Evolutionary conservation across 2,888 invertebrate species (phyloP), one percentile per base, ranked within the genome.

Genomic region (Dolichomitus sp.): DNA sequence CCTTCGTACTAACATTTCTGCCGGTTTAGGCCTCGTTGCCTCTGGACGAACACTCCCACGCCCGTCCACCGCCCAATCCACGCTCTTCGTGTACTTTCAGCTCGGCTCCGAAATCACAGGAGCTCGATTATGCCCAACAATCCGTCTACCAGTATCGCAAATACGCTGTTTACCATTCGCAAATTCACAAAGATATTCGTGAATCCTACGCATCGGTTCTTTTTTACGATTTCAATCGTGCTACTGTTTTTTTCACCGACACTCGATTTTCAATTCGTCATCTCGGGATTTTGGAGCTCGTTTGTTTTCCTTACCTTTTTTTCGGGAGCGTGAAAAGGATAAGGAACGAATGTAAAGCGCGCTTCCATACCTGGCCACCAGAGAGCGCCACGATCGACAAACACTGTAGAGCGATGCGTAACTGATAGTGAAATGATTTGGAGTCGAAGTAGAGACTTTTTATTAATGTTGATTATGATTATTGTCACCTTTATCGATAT

Each of bases 1-100:
- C 78, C 59, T 68, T 61, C 14, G 23, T 81, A 81, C 81, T 73
- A 81, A 68, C 81, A 14, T 73, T 81, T 81, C 81, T 30, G 42
- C 66, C 19, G 72, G 23, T 42, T 48, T 72, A 14, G 14, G 23
- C 17, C 80, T 65, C 45, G 30, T n/a, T 14, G 27, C 14, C 59
- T 33, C 42, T 42, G 63, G 63, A 63, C 63, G 11, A 40, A 50
- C 37, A 37, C 61, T 61, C 73, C 57, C 48, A 45, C 50, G 63
- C 61, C 40, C 54, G 77, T 72, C 19, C 14, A 65, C 72, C 74
- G 76, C 57, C 80, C 86, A 81, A 83, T 83, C 86, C 23, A 12
- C 42, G 48, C 40, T 50, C 65, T 11, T 27, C 37, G 23, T 37
- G 40, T 50, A 57, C 33, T 50, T 50, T 54, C 50, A 17, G 37